phyloP scores from a whole-genome alignment of 2,888 invertebrate species.

The Anticlea derivata region DNA sequence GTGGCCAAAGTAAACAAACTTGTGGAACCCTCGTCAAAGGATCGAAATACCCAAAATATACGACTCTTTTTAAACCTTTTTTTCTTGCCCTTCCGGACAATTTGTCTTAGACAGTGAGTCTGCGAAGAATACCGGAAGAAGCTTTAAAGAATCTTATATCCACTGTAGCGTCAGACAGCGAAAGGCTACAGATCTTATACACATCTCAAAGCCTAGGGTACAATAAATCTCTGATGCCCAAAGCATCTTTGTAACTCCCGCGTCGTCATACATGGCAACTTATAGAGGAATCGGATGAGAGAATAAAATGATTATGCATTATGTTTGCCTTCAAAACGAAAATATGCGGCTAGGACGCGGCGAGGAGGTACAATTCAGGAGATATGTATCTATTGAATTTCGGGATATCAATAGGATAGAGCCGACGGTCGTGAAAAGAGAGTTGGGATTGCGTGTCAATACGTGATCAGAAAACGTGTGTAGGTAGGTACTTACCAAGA shows the following conservation, averaged over 20 bases:
- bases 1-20: slow-evolving; percentile 37
- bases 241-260: too few relatives aligned
- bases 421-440: slow-evolving; percentile 34
- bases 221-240: too few relatives aligned
- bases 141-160: slow-evolving; percentile 1
- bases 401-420: slow-evolving; percentile 31
- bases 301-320: too few relatives aligned
- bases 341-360: too few relatives aligned
- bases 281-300: too few relatives aligned
- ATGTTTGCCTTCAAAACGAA: too few relatives aligned
- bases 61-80: slow-evolving; percentile 26
- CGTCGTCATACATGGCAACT: too few relatives aligned
- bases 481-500: slow-evolving; percentile 7
- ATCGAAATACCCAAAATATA: slow-evolving; percentile 31
- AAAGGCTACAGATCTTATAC: too few relatives aligned
- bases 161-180: background rate
- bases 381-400: slow-evolving; percentile 2
- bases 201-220: too few relatives aligned
- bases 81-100: slow-evolving; percentile 23
- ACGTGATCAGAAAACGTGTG: slow-evolving; percentile 28
- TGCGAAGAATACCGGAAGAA: slow-evolving; percentile 9
- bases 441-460: slow-evolving; percentile 32
- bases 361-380: background rate
- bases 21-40: slow-evolving; percentile 32
- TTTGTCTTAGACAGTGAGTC: slow-evolving; percentile 11